These are phyloP conservation scores for Brevimyrus niger DNA, from an alignment of 2,113 vertebrate genomes.

Conservation along the genomic window DNA sequence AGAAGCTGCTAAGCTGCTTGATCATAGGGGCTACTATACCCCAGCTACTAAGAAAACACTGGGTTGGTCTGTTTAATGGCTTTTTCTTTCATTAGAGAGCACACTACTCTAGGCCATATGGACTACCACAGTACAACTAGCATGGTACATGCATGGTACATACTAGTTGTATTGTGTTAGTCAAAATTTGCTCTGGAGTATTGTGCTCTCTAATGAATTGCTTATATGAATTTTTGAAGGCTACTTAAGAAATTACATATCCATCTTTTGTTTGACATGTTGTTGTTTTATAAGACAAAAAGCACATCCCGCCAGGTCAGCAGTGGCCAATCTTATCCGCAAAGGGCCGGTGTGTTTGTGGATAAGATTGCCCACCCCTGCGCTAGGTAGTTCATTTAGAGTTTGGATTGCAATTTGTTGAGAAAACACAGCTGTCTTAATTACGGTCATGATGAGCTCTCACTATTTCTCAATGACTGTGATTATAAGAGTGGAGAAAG, in stretches of 20 bases:
- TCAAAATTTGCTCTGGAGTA: no score
- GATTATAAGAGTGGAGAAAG: background rate
- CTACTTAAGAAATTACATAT: background rate
- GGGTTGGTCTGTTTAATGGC: background rate
- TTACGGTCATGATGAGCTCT: background rate
- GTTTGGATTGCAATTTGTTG: background rate
- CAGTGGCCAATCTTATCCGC: no score
- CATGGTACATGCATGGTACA: background rate
- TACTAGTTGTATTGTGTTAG: no score
- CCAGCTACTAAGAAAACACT: background rate
- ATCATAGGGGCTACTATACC: background rate
- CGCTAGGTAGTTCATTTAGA: background rate
- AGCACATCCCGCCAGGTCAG: background rate
- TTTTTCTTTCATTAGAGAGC: background rate
- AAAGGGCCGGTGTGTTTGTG: no score
- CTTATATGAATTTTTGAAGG: background rate
- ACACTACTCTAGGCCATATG: background rate
- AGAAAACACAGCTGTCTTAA: background rate
- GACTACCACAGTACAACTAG: background rate
- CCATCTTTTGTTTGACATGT: background rate
- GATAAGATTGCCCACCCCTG: no score
- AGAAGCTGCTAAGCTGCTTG: background rate
- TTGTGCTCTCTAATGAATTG: no score
- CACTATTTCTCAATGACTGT: background rate
- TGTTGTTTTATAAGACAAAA: background rate